These are phyloP conservation scores for Panagrolaimus sp. DNA, from an alignment of 1,140 invertebrate species.

Conservation along the genomic window DNA sequence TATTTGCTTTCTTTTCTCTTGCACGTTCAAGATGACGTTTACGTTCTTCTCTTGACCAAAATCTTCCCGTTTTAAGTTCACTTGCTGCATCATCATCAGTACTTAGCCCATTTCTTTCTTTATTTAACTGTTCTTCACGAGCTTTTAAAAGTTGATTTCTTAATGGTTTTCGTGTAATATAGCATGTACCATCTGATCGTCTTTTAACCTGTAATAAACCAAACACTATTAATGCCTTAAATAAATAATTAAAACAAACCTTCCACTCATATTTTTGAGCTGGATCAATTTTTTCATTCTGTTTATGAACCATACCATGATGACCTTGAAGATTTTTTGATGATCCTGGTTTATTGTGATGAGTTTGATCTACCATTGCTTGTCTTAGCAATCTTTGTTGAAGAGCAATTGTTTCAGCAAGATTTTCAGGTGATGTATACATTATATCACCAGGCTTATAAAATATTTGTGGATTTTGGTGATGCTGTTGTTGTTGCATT, in stretches of 20 bases:
- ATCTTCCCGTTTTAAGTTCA: slow-evolving; percentile 73
- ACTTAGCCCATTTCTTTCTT: slow-evolving; percentile 69
- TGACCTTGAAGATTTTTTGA: neutral
- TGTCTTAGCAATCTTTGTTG: slow-evolving; percentile 70
- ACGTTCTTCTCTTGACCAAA: slow-evolving; percentile 74
- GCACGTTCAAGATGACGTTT: slow-evolving; percentile 71
- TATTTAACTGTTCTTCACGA: slow-evolving; percentile 67
- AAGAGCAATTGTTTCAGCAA: slow-evolving; percentile 69
- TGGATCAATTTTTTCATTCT: slow-evolving; percentile 6
- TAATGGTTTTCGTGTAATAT: slow-evolving; percentile 67
- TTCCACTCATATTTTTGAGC: slow-evolving; percentile 32
- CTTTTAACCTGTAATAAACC: slow-evolving; percentile 66
- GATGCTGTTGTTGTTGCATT: too few species aligned
- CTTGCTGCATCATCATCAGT: slow-evolving; percentile 77
- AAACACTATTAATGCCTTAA: neutral
- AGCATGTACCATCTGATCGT: slow-evolving; percentile 71
- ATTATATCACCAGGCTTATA: slow-evolving; percentile 60
- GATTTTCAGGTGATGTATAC: slow-evolving; percentile 71
- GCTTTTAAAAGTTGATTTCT: slow-evolving; percentile 67
- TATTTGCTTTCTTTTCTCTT: slow-evolving; percentile 66
- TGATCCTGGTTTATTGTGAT: slow-evolving; percentile 5
- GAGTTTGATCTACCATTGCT: slow-evolving; percentile 50
- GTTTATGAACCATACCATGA: neutral
- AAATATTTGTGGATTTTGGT: slow-evolving; percentile 21
- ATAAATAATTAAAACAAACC: slow-evolving; percentile 19